These are phyloP conservation scores for Neopelma chrysocephalum DNA, from an alignment of 2,797 vertebrate genomes.

Conservation along the genomic window DNA sequence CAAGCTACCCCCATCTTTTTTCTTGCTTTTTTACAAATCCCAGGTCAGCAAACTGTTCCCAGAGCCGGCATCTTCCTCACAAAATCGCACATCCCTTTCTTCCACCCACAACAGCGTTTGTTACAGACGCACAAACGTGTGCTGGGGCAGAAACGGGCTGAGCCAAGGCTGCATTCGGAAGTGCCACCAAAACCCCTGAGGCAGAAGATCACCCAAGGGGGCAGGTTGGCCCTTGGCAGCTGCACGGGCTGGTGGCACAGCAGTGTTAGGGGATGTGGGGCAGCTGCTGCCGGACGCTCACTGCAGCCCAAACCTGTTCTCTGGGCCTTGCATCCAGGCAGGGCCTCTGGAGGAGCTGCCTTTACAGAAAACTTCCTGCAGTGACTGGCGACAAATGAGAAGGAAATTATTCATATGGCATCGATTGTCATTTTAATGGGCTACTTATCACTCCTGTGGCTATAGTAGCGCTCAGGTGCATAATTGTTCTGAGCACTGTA, in stretches of 20 bases:
- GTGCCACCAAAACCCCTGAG: not conserved
- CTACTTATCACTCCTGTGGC: not conserved
- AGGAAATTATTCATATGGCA: not conserved
- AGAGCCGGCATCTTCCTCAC: not conserved
- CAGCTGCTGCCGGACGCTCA: fast-evolving
- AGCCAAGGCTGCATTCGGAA: not conserved
- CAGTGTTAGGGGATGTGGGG: fast-evolving
- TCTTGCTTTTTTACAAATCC: not conserved
- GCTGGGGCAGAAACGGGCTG: not conserved
- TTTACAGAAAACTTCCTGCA: not conserved
- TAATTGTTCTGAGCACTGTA: not conserved
- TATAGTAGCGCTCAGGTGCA: not conserved
- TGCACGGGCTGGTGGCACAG: not conserved
- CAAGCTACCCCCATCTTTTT: not conserved
- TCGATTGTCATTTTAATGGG: not conserved
- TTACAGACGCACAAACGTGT: fast-evolving
- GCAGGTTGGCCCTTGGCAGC: not conserved
- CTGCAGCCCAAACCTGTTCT: not conserved
- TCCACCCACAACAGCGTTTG: fast-evolving
- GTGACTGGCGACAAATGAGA: not conserved
- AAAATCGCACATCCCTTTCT: not conserved
- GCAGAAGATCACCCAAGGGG: no score
- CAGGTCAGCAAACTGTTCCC: not conserved
- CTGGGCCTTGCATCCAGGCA: not conserved
- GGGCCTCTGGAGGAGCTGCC: not conserved